Evolutionary conservation across 2,797 vertebrate species (phyloP), one percentile per base, ranked within the genome.

Genomic region (Coregonus sp.): DNA sequence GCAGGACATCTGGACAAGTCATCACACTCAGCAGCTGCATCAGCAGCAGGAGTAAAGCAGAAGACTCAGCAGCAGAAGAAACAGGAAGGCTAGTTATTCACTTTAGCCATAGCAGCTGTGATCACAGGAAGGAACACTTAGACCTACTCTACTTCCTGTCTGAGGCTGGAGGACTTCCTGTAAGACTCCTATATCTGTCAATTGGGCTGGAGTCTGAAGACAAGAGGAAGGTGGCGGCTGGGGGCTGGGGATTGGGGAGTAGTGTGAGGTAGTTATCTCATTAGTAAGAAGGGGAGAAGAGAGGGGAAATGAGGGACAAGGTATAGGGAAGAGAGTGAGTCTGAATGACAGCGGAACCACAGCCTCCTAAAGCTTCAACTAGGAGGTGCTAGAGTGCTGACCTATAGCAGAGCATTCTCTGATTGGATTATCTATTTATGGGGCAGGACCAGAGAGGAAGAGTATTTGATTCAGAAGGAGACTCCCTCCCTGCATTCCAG

Each of bases 1-100:
- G 69, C 52, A 65, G 20, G 70, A 88, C 89, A 91, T 89, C 90
- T 92, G 92, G 12, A 71, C 77, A 85, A 83, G 79, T 79, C 82
- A 90, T 92, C 87, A 83, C 9, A 51, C 18, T n/a, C 70, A 25
- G 40, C 9, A 12, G 69, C 37, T 75, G 25, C 37, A 56, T 80
- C n/a, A 51, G 47, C 76, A 72, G 5, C 78, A 47, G 1, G 25
- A 25, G 16, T 37, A 4, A 47, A 56, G 63, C 63, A 4, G 1
- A 35, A 37, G 75, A 70, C 1, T 29, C 0, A 77, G 70, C 65
- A 81, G 63, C n/a, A 20, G 65, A 80, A 80, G 75, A 80, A 78
- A 78, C 56, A 4, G 51, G 81, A 70, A 73, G 78, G 54, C 15
- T 9, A 7, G 5, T 9, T 33, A 66, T 4, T 15, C 40, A 70